Conservation (phyloP, 2,888 invertebrate genomes). For the Dioctria rufipes region DNA sequence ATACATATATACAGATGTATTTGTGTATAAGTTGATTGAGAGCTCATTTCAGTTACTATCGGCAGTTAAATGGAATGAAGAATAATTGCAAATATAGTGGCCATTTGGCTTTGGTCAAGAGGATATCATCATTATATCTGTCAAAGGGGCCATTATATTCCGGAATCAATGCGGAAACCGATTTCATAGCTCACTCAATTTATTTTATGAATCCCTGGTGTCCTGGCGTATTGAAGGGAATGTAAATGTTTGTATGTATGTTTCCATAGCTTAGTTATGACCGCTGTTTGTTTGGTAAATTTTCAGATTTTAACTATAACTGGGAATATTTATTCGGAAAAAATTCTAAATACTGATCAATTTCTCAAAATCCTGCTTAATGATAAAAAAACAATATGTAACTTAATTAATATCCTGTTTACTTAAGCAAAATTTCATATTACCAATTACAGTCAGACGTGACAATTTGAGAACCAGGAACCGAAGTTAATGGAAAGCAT, state of each 20-base stretch:
- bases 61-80: conserved; percentile 33
- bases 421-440: too few relatives aligned
- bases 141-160: conserved; percentile 12
- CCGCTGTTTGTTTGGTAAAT: neutral
- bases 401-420: neutral
- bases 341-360: conserved; percentile 20
- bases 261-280: neutral
- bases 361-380: conserved; percentile 1
- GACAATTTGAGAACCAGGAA: neutral
- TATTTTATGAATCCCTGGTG: conserved; percentile 28
- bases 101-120: neutral
- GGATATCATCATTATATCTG: conserved; percentile 22
- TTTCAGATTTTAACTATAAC: conserved; percentile 14
- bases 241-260: neutral
- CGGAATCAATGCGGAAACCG: conserved; percentile 24
- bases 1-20: too few relatives aligned
- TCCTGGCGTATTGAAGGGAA: neutral
- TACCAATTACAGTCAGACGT: too few relatives aligned
- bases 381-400: neutral
- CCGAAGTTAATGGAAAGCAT: conserved; percentile 6
- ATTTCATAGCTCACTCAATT: conserved; percentile 27
- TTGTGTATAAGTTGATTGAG: too few relatives aligned
- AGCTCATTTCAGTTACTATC: neutral
- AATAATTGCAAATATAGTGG: conserved; percentile 23
- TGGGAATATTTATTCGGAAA: neutral